phyloP scores from a whole-genome alignment of 1,140 invertebrate species.

The Daktulosphaira vitifoliae region DNA sequence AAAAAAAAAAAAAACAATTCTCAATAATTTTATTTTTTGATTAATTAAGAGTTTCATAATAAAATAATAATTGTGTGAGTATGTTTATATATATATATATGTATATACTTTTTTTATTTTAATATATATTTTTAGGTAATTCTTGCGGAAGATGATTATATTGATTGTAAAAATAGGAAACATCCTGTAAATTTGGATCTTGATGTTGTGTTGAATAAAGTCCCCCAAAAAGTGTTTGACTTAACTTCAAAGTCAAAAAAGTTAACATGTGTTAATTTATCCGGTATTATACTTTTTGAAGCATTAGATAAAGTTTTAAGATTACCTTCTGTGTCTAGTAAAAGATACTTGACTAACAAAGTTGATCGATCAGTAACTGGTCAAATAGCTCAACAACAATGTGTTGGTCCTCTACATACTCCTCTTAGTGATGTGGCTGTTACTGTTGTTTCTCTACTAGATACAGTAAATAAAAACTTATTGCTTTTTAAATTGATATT shows the following conservation, averaged over 20 bases:
- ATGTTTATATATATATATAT: too few species aligned
- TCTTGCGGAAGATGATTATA: conserved; percentile 53
- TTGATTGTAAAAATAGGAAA: conserved; percentile 34
- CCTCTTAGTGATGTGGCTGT: conserved; percentile 91
- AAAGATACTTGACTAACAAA: conserved; percentile 88
- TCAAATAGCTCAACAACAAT: conserved; percentile 92
- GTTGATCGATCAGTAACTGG: conserved; percentile 96
- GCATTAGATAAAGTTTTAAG: conserved; percentile 74
- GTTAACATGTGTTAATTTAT: conserved; percentile 44
- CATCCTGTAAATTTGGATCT: conserved; percentile 81
- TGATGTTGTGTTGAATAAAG: conserved; percentile 79
- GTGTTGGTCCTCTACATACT: conserved; percentile 90
- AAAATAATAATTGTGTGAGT: too few species aligned
- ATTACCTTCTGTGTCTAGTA: conserved; percentile 85
- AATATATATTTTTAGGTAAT: conserved; percentile 51
- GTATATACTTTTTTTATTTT: background rate
- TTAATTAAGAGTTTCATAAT: too few species aligned
- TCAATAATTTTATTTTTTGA: too few species aligned
- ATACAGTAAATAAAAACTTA: conserved; percentile 45
- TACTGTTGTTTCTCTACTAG: conserved; percentile 71
- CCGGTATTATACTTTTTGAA: conserved; percentile 51
- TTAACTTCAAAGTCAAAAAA: conserved; percentile 42
- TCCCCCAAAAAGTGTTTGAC: conserved; percentile 67
- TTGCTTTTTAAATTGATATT: background rate
- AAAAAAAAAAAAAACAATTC: background rate